Evolutionary conservation across 2,888 invertebrate genomes (phyloP).

Genomic region (Notocelia uddmanniana): DNA sequence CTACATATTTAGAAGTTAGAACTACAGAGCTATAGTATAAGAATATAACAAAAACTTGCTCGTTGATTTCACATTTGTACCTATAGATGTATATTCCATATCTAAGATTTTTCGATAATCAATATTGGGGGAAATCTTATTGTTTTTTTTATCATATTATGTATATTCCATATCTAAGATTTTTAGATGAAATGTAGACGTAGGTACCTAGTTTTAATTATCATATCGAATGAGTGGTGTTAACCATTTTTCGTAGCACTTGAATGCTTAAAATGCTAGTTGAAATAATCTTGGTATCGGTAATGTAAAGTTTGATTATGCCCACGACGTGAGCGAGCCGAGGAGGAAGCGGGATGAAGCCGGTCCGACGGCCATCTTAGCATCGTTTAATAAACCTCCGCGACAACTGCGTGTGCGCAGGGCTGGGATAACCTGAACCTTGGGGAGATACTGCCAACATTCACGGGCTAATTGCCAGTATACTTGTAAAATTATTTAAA

Average conservation of each 20-base stretch:
- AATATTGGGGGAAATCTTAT: too few relatives aligned
- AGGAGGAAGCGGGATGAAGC: constrained; percentile 79
- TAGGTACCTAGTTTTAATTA: background rate
- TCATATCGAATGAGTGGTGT: background rate
- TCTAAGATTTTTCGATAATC: background rate
- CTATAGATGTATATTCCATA: background rate
- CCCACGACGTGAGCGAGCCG: constrained; percentile 67
- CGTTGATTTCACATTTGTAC: background rate
- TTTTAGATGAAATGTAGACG: background rate
- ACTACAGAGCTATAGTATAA: too few relatives aligned
- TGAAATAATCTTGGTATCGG: constrained; percentile 4
- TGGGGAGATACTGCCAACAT: background rate
- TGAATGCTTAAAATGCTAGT: background rate
- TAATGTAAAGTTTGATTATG: constrained; percentile 52
- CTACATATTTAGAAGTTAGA: background rate
- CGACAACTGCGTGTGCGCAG: constrained; percentile 77
- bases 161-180: background rate
- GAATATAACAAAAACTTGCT: background rate
- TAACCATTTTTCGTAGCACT: background rate
- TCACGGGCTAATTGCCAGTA: background rate
- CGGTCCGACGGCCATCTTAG: constrained; percentile 82
- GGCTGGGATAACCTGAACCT: constrained; percentile 55
- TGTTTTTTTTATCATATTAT: too few relatives aligned
- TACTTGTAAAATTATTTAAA: too few relatives aligned
- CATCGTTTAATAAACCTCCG: constrained; percentile 81